These are phyloP conservation scores for Aphelenchoides fujianensis DNA, from an alignment of 1,140 invertebrate species.

Conservation along the genomic window DNA sequence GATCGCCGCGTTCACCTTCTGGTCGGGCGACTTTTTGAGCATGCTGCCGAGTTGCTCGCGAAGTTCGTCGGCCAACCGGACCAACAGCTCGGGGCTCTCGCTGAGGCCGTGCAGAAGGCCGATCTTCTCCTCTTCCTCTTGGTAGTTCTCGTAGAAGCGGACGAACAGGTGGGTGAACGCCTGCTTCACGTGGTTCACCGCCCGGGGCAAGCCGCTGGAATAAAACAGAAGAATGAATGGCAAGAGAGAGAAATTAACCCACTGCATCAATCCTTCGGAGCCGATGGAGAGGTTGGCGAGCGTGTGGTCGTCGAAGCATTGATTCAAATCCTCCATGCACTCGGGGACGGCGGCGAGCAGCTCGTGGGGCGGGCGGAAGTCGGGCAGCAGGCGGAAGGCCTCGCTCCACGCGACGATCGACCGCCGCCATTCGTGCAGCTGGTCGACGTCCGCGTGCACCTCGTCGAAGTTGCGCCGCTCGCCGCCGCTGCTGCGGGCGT, in stretches of 20 bases:
- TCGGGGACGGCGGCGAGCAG: neutral
- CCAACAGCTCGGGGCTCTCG: neutral
- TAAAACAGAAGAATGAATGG: neutral
- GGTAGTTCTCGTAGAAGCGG: slow-evolving; percentile 14
- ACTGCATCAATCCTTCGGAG: neutral
- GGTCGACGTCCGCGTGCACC: neutral
- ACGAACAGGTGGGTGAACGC: neutral
- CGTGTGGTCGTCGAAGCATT: neutral
- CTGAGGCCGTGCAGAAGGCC: neutral
- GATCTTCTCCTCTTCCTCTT: slow-evolving; percentile 2
- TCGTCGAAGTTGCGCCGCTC: neutral
- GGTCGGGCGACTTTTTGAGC: neutral
- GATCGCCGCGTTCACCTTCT: neutral
- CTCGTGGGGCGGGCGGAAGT: neutral
- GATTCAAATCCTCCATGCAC: neutral
- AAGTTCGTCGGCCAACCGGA: neutral
- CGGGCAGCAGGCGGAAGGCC: neutral
- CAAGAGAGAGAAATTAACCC: slow-evolving; percentile 8
- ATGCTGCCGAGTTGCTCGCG: neutral
- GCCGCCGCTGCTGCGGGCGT: neutral
- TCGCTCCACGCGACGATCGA: neutral
- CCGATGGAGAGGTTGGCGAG: neutral
- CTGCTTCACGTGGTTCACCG: neutral
- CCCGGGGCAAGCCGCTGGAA: neutral
- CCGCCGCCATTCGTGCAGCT: neutral